These are phyloP conservation scores for Galeruca laticollis DNA, from an alignment of 2,888 invertebrate genomes.

Conservation along the genomic window DNA sequence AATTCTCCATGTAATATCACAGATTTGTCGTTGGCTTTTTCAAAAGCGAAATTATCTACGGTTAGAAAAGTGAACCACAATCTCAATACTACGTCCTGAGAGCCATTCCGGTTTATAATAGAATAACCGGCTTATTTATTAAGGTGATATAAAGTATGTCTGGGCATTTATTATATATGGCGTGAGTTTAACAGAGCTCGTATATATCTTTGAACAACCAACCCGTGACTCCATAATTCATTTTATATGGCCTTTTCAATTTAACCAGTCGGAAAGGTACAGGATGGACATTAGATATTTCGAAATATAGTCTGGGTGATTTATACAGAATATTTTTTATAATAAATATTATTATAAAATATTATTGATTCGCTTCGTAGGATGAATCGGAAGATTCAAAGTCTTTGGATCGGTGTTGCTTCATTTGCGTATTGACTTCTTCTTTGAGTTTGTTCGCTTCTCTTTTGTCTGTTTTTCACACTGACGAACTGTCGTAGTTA, in stretches of 20 bases:
- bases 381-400: no score
- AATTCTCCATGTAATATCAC: background rate
- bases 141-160: constrained; percentile 64
- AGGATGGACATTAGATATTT: constrained; percentile 5
- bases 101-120: constrained; percentile 63
- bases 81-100: constrained; percentile 53
- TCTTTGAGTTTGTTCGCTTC: no score
- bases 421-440: no score
- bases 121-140: constrained; percentile 66
- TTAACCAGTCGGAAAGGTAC: constrained; percentile 50
- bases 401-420: no score
- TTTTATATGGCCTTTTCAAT: constrained; percentile 60
- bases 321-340: no score
- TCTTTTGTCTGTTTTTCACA: no score
- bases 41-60: constrained; percentile 38
- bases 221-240: constrained; percentile 61
- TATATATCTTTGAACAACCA: constrained; percentile 60
- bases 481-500: no score
- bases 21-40: constrained; percentile 4
- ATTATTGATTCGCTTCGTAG: no score
- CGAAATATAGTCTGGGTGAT: background rate
- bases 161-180: constrained; percentile 65
- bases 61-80: constrained; percentile 54
- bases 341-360: background rate
- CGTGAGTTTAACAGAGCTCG: constrained; percentile 62